Conservation (phyloP, 2,888 invertebrate species). For the Drosophila quasianomalipes region DNA sequence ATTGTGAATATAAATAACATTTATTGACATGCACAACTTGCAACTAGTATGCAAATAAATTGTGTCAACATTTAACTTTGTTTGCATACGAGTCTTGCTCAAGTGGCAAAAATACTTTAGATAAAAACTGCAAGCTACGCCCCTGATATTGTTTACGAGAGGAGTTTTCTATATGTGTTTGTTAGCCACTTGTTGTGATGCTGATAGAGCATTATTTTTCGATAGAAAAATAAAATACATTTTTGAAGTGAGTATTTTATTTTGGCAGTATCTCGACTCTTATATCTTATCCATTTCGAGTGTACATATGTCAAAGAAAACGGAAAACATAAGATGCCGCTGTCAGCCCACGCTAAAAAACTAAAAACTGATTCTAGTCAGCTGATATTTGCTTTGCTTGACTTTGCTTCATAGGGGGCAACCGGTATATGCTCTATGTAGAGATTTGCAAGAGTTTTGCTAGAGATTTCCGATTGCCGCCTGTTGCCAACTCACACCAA, state of each 20-base stretch:
- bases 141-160: constrained; percentile 12
- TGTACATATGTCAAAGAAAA: constrained; percentile 24
- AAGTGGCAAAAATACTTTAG: constrained; percentile 42
- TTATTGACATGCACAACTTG: constrained; percentile 21
- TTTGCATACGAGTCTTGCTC: constrained; percentile 44
- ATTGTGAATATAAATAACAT: constrained; percentile 3
- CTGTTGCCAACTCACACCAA: constrained; percentile 64
- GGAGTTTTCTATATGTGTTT: background rate
- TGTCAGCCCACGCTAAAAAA: constrained; percentile 40
- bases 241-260: background rate
- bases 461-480: constrained; percentile 38
- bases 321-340: constrained; percentile 33
- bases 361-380: constrained; percentile 49
- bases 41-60: constrained; percentile 49
- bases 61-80: constrained; percentile 47
- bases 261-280: constrained; percentile 16
- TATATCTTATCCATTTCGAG: constrained; percentile 51
- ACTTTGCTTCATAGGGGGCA: constrained; percentile 18
- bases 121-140: constrained; percentile 27
- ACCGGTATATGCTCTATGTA: constrained; percentile 46
- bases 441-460: constrained; percentile 4
- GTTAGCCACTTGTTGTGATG: constrained; percentile 3
- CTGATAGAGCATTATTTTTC: background rate
- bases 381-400: constrained; percentile 49
- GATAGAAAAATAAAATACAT: background rate